A percentile compares a stretch with the other conserved stretches of the same genome.
Evolutionary conservation across 1,140 invertebrate species (phyloP).

Genomic region (Bombus affinis): DNA sequence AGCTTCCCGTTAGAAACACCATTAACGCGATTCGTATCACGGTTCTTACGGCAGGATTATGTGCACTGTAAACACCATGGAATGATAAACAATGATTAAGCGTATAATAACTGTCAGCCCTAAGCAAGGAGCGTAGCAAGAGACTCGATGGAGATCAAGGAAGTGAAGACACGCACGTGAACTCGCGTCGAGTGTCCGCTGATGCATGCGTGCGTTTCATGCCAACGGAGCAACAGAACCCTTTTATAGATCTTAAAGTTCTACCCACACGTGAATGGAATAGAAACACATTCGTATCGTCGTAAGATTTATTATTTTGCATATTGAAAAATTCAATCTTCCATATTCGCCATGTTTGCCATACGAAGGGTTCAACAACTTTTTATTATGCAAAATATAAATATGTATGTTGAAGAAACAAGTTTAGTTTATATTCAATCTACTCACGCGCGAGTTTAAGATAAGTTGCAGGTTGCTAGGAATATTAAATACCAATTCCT

Average conservation of each 20-base stretch:
- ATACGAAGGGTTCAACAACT: not conserved
- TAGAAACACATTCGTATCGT: not conserved
- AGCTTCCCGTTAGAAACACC: not conserved
- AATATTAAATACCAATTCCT: no score
- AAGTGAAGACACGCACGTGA: slow-evolving; percentile 39
- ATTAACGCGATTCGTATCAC: slow-evolving; percentile 19
- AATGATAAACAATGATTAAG: slow-evolving; percentile 54
- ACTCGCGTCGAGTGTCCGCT: slow-evolving; percentile 21
- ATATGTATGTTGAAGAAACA: not conserved
- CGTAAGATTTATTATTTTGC: not conserved
- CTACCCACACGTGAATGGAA: not conserved
- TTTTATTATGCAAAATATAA: not conserved
- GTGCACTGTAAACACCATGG: slow-evolving; percentile 13
- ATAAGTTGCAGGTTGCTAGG: not conserved
- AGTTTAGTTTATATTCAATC: not conserved
- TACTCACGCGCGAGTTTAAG: not conserved
- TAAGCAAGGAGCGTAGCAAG: not conserved
- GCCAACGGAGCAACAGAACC: slow-evolving; percentile 9
- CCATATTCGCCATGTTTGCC: not conserved
- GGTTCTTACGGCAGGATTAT: not conserved
- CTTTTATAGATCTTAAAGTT: slow-evolving; percentile 12
- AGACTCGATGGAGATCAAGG: slow-evolving; percentile 31
- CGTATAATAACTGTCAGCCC: slow-evolving; percentile 43
- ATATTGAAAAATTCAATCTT: not conserved
- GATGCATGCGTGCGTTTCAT: slow-evolving; percentile 16